Evolutionary conservation across 2,797 vertebrate genomes (phyloP).

Genomic region (Cossypha niveicapilla): DNA sequence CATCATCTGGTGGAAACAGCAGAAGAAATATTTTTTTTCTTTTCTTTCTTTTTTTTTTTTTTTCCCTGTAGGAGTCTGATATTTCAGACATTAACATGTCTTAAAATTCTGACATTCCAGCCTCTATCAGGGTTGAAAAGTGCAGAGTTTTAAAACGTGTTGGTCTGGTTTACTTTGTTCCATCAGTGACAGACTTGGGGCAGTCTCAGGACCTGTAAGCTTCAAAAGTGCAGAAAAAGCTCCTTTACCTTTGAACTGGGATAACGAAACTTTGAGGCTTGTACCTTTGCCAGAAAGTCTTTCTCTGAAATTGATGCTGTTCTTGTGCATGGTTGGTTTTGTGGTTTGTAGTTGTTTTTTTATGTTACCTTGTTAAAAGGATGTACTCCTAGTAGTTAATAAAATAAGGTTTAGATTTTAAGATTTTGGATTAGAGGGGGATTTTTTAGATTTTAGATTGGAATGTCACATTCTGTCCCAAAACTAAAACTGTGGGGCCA

Average conservation of each 20-base stretch:
- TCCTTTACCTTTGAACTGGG: background rate
- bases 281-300: background rate
- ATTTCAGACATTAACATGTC: too few relatives aligned
- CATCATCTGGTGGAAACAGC: background rate
- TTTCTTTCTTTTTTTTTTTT: too few relatives aligned
- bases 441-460: background rate
- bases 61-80: background rate
- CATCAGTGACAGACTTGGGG: background rate
- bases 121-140: background rate
- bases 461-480: background rate
- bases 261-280: background rate
- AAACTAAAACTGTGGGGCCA: background rate
- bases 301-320: background rate
- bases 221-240: background rate
- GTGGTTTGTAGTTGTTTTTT: background rate
- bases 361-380: background rate
- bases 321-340: background rate
- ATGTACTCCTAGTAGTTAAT: too few relatives aligned
- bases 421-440: background rate
- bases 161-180: background rate
- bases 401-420: background rate
- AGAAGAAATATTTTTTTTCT: too few relatives aligned
- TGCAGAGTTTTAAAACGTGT: background rate
- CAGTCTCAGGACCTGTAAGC: background rate
- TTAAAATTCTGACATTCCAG: background rate